Percentiles rank a stretch among this genome's conserved stretches.
phyloP scores from a whole-genome alignment of 1,140 invertebrate species.

The Andricus grossulariae region DNA sequence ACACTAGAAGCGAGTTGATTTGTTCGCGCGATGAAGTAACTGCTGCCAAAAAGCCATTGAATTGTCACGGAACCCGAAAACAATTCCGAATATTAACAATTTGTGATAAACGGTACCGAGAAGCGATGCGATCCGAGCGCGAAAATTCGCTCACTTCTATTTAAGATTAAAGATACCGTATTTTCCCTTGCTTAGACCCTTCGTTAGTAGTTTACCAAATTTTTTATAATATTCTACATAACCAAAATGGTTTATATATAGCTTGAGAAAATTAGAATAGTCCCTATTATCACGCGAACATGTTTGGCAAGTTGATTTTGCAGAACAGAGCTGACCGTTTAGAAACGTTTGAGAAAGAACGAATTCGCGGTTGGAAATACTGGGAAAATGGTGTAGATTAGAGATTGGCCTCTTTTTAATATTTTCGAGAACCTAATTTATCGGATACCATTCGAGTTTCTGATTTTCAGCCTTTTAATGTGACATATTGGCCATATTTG shows the following conservation, averaged over 20 bases:
- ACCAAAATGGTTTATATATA: conserved; percentile 10
- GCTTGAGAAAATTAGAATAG: background rate
- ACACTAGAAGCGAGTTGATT: background rate
- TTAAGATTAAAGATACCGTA: background rate
- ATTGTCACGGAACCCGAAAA: background rate
- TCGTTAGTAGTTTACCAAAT: too few species aligned
- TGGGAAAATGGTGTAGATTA: conserved; percentile 28
- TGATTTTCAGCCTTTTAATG: conserved; percentile 26
- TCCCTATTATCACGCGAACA: background rate
- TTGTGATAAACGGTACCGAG: background rate
- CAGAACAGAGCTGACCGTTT: background rate
- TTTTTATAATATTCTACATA: background rate
- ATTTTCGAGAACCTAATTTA: conserved; percentile 4
- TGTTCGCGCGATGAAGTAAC: background rate
- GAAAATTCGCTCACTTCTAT: background rate
- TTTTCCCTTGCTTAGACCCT: background rate
- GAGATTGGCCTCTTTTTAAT: background rate
- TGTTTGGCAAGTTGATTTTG: background rate
- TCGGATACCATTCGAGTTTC: conserved; percentile 7
- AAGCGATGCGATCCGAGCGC: background rate
- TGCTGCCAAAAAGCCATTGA: background rate
- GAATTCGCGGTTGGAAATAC: conserved; percentile 14
- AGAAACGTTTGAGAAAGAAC: conserved; percentile 9
- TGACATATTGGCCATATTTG: background rate
- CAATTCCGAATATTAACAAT: background rate